These are phyloP conservation scores for Myiagra hebetior DNA, from an alignment of 2,113 vertebrate species.

Conservation along the genomic window DNA sequence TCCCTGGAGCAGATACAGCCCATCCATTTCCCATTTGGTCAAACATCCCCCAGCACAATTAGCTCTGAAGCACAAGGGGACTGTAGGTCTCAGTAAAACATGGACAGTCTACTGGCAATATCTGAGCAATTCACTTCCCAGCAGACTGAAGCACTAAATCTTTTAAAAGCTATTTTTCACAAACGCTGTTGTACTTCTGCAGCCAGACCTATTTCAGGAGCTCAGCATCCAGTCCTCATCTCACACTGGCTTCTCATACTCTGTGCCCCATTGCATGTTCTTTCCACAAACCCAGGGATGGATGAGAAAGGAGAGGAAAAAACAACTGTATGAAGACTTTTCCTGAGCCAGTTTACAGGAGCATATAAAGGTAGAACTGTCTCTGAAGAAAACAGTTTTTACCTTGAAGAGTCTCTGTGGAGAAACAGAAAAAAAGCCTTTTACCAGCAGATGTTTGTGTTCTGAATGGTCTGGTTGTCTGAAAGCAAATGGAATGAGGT, in stretches of 20 bases:
- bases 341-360: not conserved
- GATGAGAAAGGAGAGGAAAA: constrained; percentile 14
- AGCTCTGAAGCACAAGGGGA: not conserved
- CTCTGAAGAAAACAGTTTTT: not conserved
- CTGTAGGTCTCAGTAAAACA: constrained; percentile 8
- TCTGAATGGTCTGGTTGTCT: constrained; percentile 27
- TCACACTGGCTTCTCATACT: not conserved
- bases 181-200: not conserved
- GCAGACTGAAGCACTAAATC: not conserved
- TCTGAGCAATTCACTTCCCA: not conserved
- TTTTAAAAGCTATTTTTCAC: constrained; percentile 34
- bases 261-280: not conserved
- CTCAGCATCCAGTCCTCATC: not conserved
- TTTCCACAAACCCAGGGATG: constrained; percentile 24
- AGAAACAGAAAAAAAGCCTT: constrained; percentile 33
- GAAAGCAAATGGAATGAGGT: not conserved
- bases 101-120: not conserved
- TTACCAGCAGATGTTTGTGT: constrained; percentile 1
- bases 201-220: constrained; percentile 17
- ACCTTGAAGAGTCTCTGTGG: not conserved
- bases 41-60: not conserved
- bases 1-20: not conserved
- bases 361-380: constrained; percentile 25
- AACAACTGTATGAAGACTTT: not conserved
- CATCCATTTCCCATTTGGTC: not conserved